Base-by-base conservation (phyloP, 2,797 vertebrate species). In the Danionella dracula region DNA sequence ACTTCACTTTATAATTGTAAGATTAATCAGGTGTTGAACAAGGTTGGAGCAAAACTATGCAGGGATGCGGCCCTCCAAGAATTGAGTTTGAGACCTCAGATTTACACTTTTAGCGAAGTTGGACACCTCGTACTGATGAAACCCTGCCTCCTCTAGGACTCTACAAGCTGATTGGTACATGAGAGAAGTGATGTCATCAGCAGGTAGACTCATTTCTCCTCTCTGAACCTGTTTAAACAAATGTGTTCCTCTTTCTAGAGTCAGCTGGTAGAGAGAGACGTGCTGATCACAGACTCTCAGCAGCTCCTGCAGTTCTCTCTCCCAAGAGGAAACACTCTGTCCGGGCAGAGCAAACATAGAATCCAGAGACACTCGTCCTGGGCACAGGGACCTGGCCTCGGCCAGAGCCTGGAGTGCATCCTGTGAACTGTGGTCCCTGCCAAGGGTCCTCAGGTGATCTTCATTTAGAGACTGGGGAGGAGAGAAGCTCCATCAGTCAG, bases 51-150 rank as follows among this genome's bases (percentile, higher is more conserved):
- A n/a, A n/a, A n/a, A n/a, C n/a, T n/a, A n/a, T n/a, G n/a, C n/a
- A n/a, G n/a, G n/a, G n/a, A n/a, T n/a, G n/a, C n/a, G n/a, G n/a
- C n/a, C n/a, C n/a, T n/a, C n/a, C n/a, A n/a, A n/a, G n/a, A n/a
- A n/a, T n/a, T n/a, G n/a, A n/a, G n/a, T n/a, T n/a, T n/a, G n/a
- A n/a, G n/a, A n/a, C n/a, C 23, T 3, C 23, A 27, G 9, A 82
- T 92, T 88, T 77, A 97, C 95, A 31, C 86, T 85, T 82, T 84
- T 88, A 37, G 93, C 92, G 51, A 99, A 99, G 84, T 93, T 98
- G 1, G 96, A 98, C 73, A 99, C 93, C 72, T 99, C 95, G 0
- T 98, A 99, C 68, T 95, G 96, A n/a, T 76, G 77, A 72, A 96
- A 94, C 40, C 92, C 91, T 0, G 81, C 75, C 0, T 84, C 79